Percentiles rank a stretch among this genome's conserved stretches.
These are phyloP conservation scores for Stegastes partitus DNA, from an alignment of 2,113 vertebrate genomes.

Conservation along the genomic window DNA sequence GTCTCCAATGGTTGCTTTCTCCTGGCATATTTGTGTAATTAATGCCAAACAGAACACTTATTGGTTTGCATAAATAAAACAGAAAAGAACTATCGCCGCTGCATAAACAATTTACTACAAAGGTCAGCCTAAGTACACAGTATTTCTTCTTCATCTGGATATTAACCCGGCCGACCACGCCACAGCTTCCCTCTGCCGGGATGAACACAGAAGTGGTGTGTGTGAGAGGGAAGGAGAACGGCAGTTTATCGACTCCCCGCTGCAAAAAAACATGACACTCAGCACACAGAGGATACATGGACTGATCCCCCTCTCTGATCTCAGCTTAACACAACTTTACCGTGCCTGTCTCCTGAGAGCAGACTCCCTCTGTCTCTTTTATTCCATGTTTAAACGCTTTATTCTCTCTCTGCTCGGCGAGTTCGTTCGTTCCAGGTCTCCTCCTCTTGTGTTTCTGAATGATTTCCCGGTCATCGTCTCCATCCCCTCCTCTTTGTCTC, in stretches of 20 bases:
- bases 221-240: not conserved
- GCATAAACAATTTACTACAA: not conserved
- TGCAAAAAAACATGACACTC: slow-evolving; percentile 54
- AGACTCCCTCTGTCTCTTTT: slow-evolving; percentile 1
- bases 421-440: not conserved
- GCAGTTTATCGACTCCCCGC: slow-evolving; percentile 57
- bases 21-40: not conserved
- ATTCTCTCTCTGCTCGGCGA: slow-evolving; percentile 3
- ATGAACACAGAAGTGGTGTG: slow-evolving; percentile 1
- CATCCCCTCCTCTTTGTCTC: slow-evolving; percentile 17
- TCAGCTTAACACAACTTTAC: slow-evolving; percentile 71
- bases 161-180: not conserved
- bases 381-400: slow-evolving; percentile 7
- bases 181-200: slow-evolving; percentile 2
- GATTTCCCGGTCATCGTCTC: slow-evolving; percentile 26
- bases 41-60: not conserved
- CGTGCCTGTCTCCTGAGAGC: slow-evolving; percentile 47
- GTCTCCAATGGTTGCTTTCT: not conserved
- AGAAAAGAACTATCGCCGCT: not conserved
- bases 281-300: slow-evolving; percentile 55
- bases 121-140: not conserved
- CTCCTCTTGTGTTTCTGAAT: slow-evolving; percentile 27
- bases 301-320: slow-evolving; percentile 70
- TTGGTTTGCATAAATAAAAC: not conserved
- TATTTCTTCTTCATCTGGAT: not conserved